Percentiles rank a stretch among this genome's conserved stretches.
phyloP scores from a whole-genome alignment of 2,113 vertebrate genomes.

The Cygnus buccinator region DNA sequence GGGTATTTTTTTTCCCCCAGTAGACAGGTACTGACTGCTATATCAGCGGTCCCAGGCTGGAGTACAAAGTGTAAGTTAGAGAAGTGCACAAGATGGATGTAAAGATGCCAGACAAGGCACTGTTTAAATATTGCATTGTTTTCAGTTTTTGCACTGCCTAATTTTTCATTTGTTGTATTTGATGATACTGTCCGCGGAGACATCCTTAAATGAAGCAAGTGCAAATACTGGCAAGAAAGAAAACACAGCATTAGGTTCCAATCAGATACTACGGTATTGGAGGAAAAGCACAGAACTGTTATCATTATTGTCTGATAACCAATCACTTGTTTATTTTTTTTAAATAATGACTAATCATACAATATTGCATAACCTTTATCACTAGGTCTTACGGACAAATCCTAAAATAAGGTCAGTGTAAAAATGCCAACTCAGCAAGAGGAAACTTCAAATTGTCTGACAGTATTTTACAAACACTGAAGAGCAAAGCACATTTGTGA shows the following conservation, averaged over 20 bases:
- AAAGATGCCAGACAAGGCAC: constrained; percentile 60
- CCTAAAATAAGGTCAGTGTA: neutral
- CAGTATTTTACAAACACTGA: neutral
- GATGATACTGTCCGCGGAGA: constrained; percentile 1
- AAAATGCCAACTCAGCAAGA: neutral
- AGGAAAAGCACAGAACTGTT: neutral
- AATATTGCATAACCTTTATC: neutral
- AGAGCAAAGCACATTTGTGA: neutral
- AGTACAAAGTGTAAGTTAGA: constrained; percentile 63
- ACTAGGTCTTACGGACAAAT: neutral
- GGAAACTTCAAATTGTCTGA: neutral
- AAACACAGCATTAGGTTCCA: constrained; percentile 38
- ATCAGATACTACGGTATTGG: constrained; percentile 13
- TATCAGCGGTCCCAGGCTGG: constrained; percentile 60
- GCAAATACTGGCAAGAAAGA: constrained; percentile 12
- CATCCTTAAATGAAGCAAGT: constrained; percentile 47
- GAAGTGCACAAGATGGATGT: constrained; percentile 60
- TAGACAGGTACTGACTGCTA: constrained; percentile 69
- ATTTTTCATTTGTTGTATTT: constrained; percentile 65
- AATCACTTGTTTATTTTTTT: neutral
- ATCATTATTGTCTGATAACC: neutral
- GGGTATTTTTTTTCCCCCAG: constrained; percentile 51
- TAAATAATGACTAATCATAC: constrained; percentile 9
- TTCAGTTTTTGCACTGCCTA: constrained; percentile 65
- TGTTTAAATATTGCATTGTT: constrained; percentile 62